phyloP scores from a whole-genome alignment of 1,140 invertebrate genomes.

The Philotrypesis tridentata region DNA sequence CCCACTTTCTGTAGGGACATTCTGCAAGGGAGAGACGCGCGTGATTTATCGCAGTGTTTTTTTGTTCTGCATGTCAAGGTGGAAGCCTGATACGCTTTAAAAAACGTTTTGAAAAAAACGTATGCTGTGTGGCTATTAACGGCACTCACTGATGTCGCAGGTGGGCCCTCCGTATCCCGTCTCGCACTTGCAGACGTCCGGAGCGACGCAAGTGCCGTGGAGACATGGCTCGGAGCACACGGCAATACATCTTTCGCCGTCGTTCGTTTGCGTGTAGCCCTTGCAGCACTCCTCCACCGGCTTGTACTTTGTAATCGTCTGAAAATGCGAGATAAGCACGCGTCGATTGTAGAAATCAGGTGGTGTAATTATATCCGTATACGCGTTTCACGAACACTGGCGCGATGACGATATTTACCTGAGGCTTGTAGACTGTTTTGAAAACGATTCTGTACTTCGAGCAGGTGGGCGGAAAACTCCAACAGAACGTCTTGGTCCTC shows the following conservation, averaged over 20 bases:
- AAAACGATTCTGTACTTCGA: conserved; percentile 88
- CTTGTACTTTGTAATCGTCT: conserved; percentile 82
- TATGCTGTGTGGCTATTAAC: no score
- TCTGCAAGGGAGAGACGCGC: conserved; percentile 72
- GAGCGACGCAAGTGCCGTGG: conserved; percentile 88
- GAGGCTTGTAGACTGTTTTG: conserved; percentile 80
- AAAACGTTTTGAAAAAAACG: no score
- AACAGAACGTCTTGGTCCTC: conserved; percentile 86
- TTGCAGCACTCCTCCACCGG: conserved; percentile 89
- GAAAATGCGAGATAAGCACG: conserved; percentile 54
- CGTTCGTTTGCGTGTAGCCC: conserved; percentile 81
- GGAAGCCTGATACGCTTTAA: no score
- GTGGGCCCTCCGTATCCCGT: conserved; percentile 89
- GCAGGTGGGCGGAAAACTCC: conserved; percentile 88
- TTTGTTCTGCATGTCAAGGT: no score
- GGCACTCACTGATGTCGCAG: conserved; percentile 89
- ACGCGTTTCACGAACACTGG: no score
- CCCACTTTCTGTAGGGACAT: conserved; percentile 84
- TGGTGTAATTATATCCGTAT: neutral
- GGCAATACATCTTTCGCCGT: conserved; percentile 81
- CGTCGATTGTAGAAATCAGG: no score
- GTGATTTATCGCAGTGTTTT: no score
- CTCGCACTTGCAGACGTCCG: conserved; percentile 90
- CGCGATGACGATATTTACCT: conserved; percentile 68
- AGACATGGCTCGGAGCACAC: conserved; percentile 87